Base-by-base conservation (phyloP, 2,797 vertebrate species). In the Silurus aristotelis region DNA sequence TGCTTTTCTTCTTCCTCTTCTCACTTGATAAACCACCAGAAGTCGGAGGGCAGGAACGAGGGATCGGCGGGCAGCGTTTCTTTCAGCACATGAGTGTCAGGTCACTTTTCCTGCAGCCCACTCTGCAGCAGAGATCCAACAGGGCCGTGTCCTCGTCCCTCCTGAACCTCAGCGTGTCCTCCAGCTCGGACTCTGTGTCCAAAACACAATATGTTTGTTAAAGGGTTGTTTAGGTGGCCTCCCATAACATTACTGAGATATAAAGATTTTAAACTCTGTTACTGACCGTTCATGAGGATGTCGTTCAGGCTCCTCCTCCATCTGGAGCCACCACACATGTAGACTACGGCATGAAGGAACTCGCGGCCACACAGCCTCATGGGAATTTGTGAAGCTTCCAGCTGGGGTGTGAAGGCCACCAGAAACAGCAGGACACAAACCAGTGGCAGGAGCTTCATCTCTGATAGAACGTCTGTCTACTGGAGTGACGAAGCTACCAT, bases 281-380 rank as follows among this genome's bases (percentile, higher is more conserved):
- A 91, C 93, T 92, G 81, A 95, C 95, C 91, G 0, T 87, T 73
- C 61, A 82, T 67, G 46, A 89, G 75, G 80, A 90, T 85, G 22
- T 90, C 90, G 52, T n/a, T 88, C 25, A 73, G 85, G 84, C 88
- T 83, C 80, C 94, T 91, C 80, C 90, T 95, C 95, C 95, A 95
- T 83, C 95, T 91, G 82, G 94, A 96, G 5, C 94, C 94, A 43
- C 94, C 94, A 38, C 95, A 95, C 13, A 93, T 94, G 90, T 90
- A 95, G 83, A 95, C 92, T 81, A 95, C 88, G 0, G 94, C 94
- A 22, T 93, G 88, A 22, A 94, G 61, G 38, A 95, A 90, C 2
- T 94, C 93, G 6, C 94, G 90, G 12, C 94, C 94, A 1, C 95
- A 95, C 89, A 95, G 88, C 89, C 80, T 92, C 48, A 95, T 81